Evolutionary conservation across 1,140 invertebrate species (phyloP), one percentile per base, ranked within the genome.

Genomic region (Catajapyx aquilonaris): DNA sequence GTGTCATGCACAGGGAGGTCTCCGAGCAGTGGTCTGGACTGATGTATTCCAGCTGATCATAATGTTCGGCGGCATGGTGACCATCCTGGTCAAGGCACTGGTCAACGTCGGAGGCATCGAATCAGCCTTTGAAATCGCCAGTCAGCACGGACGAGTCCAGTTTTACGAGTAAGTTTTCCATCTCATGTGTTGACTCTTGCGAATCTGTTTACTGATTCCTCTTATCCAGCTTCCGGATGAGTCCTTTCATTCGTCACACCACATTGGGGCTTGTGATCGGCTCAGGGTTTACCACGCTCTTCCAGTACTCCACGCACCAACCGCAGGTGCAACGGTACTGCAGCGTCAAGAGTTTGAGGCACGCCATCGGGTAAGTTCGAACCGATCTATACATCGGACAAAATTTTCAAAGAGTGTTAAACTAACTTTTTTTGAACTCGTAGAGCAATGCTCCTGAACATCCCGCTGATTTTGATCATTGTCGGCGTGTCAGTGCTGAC

Each of bases 21-120:
- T 94, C 31, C 84, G 84, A 60, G 86, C 86, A 4, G 87, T 93
- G 1, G 78, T 94, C 11, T 86, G 81, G 84, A 90, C 87, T 0
- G 87, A 94, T 55, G 75, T 83, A 2, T 74, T 93, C 41, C 87
- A 93, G 58, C 72, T 77, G 0, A 49, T 79, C 5, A 61, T 91
- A 1, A 90, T 93, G 77, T 73, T 83, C 31, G 70, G 69, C 0
- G 76, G 84, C 3, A 74, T 91, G 61, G 46, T 88, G 0, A 56
- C 84, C 34, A 71, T 91, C 4, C 55, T 76, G 1, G 55, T 86
- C 4, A 81, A 83, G 56, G 85, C 85, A 3, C 76, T 78, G 0
- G 42, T 68, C 0, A 74, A 83, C 34, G 60, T 79, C 5, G 86
- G 85, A 2, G 86, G 86, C 10, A 55, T 81, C 2, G 49, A 54